Evolutionary conservation across 2,888 invertebrate species (phyloP).

Genomic region (Callyntrura sp.): DNA sequence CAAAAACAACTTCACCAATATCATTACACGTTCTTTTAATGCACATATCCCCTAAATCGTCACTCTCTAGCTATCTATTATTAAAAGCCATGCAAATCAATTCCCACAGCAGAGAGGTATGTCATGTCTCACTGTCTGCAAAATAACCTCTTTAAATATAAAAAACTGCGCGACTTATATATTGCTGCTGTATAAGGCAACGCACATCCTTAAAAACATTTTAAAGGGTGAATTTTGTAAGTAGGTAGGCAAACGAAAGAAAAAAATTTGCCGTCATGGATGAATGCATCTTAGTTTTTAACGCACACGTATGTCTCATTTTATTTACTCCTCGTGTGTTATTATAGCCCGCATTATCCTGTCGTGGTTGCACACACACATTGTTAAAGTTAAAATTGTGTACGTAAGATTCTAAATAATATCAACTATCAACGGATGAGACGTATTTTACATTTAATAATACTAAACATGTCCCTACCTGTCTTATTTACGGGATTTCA

Average conservation of each 20-base stretch:
- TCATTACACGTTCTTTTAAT: background rate
- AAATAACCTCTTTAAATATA: background rate
- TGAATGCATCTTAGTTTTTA: conserved; percentile 35
- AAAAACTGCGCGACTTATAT: background rate
- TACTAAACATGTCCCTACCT: background rate
- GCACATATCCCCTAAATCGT: background rate
- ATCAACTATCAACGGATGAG: too few relatives aligned
- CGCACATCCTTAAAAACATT: conserved; percentile 25
- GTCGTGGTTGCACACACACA: conserved; percentile 31
- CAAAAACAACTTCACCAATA: conserved; percentile 42
- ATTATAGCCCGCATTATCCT: background rate
- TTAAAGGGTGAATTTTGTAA: conserved; percentile 32
- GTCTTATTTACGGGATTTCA: conserved; percentile 12
- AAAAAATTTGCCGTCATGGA: conserved; percentile 53
- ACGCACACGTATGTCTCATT: background rate
- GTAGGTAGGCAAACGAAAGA: conserved; percentile 42
- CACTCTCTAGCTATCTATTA: conserved; percentile 11
- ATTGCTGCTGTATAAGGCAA: conserved; percentile 46
- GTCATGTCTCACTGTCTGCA: background rate
- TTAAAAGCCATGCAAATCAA: conserved; percentile 73
- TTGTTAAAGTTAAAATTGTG: background rate
- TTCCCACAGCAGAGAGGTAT: conserved; percentile 40
- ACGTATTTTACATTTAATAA: background rate
- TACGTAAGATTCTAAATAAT: background rate
- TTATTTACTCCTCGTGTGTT: too few relatives aligned